phyloP scores from a whole-genome alignment of 2,113 vertebrate species.

The western clawed frog (Xenopus tropicalis) region DNA sequence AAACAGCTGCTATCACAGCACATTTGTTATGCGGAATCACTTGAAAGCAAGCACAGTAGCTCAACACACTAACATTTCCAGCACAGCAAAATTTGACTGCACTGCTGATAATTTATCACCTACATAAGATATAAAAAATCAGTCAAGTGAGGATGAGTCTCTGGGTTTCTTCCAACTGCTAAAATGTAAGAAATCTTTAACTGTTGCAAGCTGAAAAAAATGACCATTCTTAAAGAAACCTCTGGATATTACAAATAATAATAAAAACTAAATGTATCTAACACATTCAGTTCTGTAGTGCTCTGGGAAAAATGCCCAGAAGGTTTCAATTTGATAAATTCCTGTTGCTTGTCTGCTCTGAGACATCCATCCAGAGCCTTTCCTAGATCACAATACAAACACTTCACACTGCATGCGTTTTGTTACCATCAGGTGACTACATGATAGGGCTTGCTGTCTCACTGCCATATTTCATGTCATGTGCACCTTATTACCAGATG shows the following conservation, averaged over 20 bases:
- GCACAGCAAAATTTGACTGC: not conserved
- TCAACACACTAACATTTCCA: not conserved
- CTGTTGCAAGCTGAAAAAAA: not conserved
- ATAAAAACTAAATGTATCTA: conserved; percentile 11
- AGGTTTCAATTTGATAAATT: conserved; percentile 26
- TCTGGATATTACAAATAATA: not conserved
- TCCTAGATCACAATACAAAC: conserved; percentile 25
- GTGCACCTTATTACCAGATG: conserved; percentile 35
- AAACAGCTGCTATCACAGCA: no score
- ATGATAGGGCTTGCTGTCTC: not conserved
- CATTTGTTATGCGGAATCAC: not conserved
- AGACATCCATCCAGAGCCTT: conserved; percentile 9
- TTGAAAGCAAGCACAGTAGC: conserved; percentile 1
- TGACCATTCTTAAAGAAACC: conserved; percentile 7
- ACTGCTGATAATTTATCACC: not conserved
- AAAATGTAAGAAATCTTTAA: conserved; percentile 8
- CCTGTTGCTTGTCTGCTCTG: not conserved
- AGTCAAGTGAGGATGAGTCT: conserved; percentile 3
- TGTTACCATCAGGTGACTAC: conserved; percentile 12
- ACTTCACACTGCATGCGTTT: conserved; percentile 31
- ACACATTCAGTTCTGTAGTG: not conserved
- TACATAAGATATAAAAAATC: conserved; percentile 5
- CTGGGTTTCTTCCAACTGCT: not conserved
- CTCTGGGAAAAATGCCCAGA: conserved; percentile 20
- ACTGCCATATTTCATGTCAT: conserved; percentile 11